Conservation (phyloP, 2,888 invertebrate genomes). For the Aspidiotus rigidus region DNA sequence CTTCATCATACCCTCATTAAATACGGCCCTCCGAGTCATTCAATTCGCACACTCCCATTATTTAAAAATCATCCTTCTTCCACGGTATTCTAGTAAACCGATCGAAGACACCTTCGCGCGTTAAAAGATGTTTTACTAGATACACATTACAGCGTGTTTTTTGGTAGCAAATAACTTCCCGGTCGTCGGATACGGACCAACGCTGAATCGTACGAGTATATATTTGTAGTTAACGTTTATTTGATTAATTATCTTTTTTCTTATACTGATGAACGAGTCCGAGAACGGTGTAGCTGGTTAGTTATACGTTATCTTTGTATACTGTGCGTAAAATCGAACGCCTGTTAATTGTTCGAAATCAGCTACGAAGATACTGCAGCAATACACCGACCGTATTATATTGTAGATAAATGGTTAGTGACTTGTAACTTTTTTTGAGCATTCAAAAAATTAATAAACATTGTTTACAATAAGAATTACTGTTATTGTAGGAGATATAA, state of each 20-base stretch:
- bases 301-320: constrained; percentile 13
- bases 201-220: not conserved
- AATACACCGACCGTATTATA: constrained; percentile 21
- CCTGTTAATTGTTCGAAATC: constrained; percentile 35
- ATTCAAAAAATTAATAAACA: constrained; percentile 36
- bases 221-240: constrained; percentile 17
- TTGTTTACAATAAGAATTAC: constrained; percentile 32
- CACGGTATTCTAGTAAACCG: not conserved
- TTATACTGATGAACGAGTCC: not conserved
- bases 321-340: constrained; percentile 21
- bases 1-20: too few relatives aligned
- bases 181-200: not conserved
- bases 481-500: constrained; percentile 19
- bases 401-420: constrained; percentile 35
- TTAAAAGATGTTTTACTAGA: constrained; percentile 3
- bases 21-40: too few relatives aligned
- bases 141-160: constrained; percentile 17
- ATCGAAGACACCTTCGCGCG: constrained; percentile 14
- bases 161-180: constrained; percentile 24
- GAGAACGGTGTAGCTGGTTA: not conserved
- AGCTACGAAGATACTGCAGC: constrained; percentile 11
- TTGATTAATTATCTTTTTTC: constrained; percentile 22
- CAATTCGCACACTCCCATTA: too few relatives aligned
- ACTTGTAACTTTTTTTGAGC: constrained; percentile 36
- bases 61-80: not conserved